A percentile compares a stretch with the other conserved stretches of the same genome.
These are phyloP conservation scores for Palythoa grandiflora DNA, from an alignment of 92 coral and sea anemone genomes.

Conservation along the genomic window DNA sequence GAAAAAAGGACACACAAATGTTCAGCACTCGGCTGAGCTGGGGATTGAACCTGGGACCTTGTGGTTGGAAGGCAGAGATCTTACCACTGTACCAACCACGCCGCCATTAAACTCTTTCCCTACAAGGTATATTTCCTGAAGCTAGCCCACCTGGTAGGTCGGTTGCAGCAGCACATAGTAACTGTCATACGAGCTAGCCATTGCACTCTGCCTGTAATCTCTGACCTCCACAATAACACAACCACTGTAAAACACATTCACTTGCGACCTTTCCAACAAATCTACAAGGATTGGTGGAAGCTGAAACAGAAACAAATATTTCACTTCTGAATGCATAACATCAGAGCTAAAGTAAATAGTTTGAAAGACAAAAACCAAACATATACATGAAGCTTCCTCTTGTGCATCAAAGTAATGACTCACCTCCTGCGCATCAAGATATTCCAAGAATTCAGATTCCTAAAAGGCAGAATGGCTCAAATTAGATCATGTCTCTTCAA, in stretches of 20 bases:
- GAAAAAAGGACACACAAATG: too few species aligned
- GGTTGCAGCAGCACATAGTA: slow-evolving; percentile 91
- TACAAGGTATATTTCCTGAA: too few species aligned
- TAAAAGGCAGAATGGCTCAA: slow-evolving; percentile 14
- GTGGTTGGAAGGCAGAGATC: too few species aligned
- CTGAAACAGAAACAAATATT: slow-evolving; percentile 58
- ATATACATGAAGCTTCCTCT: neutral
- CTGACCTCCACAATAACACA: slow-evolving; percentile 98
- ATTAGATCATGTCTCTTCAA: neutral
- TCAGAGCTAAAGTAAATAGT: too few species aligned
- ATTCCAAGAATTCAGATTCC: slow-evolving; percentile 98
- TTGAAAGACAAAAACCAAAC: neutral
- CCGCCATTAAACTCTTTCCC: too few species aligned
- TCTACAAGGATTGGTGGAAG: slow-evolving; percentile 98
- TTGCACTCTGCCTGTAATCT: slow-evolving; percentile 86
- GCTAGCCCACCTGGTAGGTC: slow-evolving; percentile 86
- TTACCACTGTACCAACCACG: too few species aligned
- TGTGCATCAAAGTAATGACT: neutral
- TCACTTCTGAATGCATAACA: neutral
- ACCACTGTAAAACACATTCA: slow-evolving; percentile 95
- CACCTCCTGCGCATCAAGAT: slow-evolving; percentile 99
- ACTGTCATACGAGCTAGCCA: slow-evolving; percentile 79
- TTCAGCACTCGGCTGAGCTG: too few species aligned
- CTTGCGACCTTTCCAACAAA: slow-evolving; percentile 93
- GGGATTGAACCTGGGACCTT: too few species aligned